A percentile compares a stretch with the other conserved stretches of the same genome.
Conservation (phyloP, 2,888 invertebrate genomes). For the Hydrotaea cyrtoneurina region DNA sequence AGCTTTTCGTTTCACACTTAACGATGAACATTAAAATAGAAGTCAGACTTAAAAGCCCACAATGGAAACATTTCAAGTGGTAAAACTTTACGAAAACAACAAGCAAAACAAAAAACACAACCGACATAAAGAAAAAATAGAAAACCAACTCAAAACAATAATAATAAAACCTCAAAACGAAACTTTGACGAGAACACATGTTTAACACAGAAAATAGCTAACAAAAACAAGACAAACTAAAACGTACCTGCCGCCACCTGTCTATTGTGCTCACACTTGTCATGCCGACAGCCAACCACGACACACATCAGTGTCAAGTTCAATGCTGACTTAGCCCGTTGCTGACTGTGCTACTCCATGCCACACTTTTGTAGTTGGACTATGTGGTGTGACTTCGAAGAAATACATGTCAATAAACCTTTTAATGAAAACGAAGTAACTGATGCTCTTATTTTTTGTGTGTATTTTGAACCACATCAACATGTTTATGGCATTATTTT, state of each 20-base stretch:
- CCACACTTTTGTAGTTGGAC: too few relatives aligned
- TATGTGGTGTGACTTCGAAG: too few relatives aligned
- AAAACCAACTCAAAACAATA: background rate
- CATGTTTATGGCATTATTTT: too few relatives aligned
- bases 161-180: background rate
- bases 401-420: too few relatives aligned
- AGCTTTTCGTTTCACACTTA: slow-evolving; percentile 19
- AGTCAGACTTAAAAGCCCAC: slow-evolving; percentile 52
- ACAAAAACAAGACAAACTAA: slow-evolving; percentile 1
- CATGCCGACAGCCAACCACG: background rate
- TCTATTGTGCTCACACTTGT: background rate
- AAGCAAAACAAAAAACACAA: background rate
- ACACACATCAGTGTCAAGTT: slow-evolving; percentile 37
- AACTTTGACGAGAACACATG: background rate
- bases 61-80: slow-evolving; percentile 38
- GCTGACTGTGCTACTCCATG: background rate
- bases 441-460: too few relatives aligned
- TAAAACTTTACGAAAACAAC: slow-evolving; percentile 37
- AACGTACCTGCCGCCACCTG: slow-evolving; percentile 24
- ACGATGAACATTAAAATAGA: slow-evolving; percentile 18
- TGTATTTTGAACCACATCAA: too few relatives aligned
- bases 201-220: slow-evolving; percentile 14
- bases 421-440: too few relatives aligned
- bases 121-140: background rate
- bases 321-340: slow-evolving; percentile 38